A percentile compares a stretch with the other conserved stretches of the same genome.
Evolutionary conservation across 2,113 vertebrate genomes (phyloP).

Genomic region (Apaloderma vittatum): DNA sequence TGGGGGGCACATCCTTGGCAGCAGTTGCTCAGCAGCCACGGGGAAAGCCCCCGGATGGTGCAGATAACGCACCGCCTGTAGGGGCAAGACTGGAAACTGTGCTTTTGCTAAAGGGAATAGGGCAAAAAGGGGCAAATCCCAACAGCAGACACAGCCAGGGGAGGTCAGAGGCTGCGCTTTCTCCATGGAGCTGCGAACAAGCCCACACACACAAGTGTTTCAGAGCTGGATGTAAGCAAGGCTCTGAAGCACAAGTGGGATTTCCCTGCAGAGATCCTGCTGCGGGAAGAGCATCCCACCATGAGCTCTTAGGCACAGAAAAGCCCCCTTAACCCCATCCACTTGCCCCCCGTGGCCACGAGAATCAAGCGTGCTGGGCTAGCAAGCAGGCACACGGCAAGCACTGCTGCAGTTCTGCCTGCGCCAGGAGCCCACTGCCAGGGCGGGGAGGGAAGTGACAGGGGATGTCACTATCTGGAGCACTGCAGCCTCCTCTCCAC

Average conservation of each 20-base stretch:
- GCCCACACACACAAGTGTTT: rapidly evolving
- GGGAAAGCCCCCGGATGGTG: not conserved
- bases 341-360: too few species aligned
- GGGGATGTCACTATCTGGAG: not conserved
- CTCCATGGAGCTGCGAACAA: rapidly evolving
- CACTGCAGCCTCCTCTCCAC: not conserved
- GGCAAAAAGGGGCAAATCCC: not conserved
- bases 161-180: not conserved
- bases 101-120: not conserved
- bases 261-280: not conserved
- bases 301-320: rapidly evolving
- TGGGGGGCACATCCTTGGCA: not conserved
- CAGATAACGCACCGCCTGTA: rapidly evolving
- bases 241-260: not conserved
- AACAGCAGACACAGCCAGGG: rapidly evolving
- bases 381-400: not conserved
- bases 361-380: not conserved
- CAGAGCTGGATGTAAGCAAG: rapidly evolving
- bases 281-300: rapidly evolving
- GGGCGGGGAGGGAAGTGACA: rapidly evolving
- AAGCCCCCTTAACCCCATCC: not conserved
- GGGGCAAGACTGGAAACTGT: not conserved
- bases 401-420: not conserved
- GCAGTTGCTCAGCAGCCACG: not conserved
- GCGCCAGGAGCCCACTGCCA: rapidly evolving